Evolutionary conservation across 2,888 invertebrate genomes (phyloP).

Genomic region (Drosophila koepferae): DNA sequence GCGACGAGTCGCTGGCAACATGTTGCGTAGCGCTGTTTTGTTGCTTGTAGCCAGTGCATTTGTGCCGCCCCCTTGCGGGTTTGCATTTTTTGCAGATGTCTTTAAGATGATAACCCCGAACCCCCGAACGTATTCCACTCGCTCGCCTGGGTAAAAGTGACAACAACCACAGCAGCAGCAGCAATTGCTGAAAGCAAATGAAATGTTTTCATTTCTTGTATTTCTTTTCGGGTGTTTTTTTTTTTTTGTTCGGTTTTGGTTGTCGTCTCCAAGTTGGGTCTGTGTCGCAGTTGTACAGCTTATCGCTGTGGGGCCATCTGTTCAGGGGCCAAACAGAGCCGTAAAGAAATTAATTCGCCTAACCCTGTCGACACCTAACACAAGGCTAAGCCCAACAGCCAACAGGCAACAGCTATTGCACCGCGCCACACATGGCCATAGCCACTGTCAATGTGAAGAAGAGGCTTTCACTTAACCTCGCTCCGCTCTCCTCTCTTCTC

Average conservation of each 20-base stretch:
- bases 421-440: conserved; percentile 7
- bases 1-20: conserved; percentile 39
- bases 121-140: conserved; percentile 17
- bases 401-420: conserved; percentile 6
- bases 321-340: conserved; percentile 64
- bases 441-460: conserved; percentile 45
- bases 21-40: conserved; percentile 41
- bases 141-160: conserved; percentile 48
- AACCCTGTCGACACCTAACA: conserved; percentile 78
- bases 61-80: conserved; percentile 33
- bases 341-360: conserved; percentile 79
- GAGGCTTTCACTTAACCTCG: conserved; percentile 50
- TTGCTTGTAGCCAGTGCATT: conserved; percentile 25
- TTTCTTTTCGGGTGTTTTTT: conserved; percentile 8
- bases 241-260: conserved; percentile 4
- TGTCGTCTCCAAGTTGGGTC: conserved; percentile 25
- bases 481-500: conserved; percentile 43
- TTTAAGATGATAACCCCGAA: conserved; percentile 54
- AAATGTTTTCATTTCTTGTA: conserved; percentile 48
- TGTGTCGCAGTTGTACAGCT: conserved; percentile 40
- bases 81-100: conserved; percentile 59
- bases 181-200: conserved; percentile 40
- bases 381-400: conserved; percentile 51
- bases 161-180: conserved; percentile 35
- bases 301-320: conserved; percentile 69